Percentiles rank a stretch among this genome's conserved stretches.
Evolutionary conservation across 1,140 invertebrate species (phyloP).

Genomic region (Dendrolimus punctatus): DNA sequence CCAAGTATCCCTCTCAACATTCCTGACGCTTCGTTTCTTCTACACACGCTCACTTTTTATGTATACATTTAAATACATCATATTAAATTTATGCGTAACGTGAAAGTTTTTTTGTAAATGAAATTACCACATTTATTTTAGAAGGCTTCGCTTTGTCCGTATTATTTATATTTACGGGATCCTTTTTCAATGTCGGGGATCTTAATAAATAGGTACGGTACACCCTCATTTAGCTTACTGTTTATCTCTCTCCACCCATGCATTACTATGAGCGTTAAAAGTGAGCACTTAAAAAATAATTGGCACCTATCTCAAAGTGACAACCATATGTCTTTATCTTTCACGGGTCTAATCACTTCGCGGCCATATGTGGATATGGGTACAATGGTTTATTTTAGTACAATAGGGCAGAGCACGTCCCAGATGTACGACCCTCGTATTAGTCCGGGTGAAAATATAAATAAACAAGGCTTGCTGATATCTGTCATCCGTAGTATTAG

Average conservation of each 20-base stretch:
- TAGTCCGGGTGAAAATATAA: constrained; percentile 58
- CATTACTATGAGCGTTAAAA: background rate
- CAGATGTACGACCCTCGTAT: constrained; percentile 51
- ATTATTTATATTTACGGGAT: constrained; percentile 32
- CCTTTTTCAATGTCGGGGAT: constrained; percentile 35
- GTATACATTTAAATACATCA: background rate
- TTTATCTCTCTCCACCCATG: background rate
- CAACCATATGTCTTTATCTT: too few species aligned
- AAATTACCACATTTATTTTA: constrained; percentile 52
- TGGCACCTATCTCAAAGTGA: too few species aligned
- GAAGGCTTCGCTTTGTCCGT: constrained; percentile 26
- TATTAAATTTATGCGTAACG: constrained; percentile 46
- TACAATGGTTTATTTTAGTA: constrained; percentile 49
- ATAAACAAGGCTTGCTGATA: constrained; percentile 70
- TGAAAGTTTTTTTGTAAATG: constrained; percentile 34
- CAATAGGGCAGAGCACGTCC: constrained; percentile 38
- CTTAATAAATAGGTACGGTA: constrained; percentile 13
- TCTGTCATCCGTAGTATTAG: constrained; percentile 68
- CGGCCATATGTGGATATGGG: background rate
- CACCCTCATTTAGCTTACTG: background rate
- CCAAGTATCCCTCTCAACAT: background rate
- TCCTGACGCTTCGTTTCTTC: constrained; percentile 30
- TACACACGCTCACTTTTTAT: constrained; percentile 26
- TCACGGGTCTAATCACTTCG: background rate
- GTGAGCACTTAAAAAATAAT: too few species aligned